A percentile compares a stretch with the other conserved stretches of the same genome.
Evolutionary conservation across 2,797 vertebrate genomes (phyloP).

Genomic region (Paedocypris micromegethes): DNA sequence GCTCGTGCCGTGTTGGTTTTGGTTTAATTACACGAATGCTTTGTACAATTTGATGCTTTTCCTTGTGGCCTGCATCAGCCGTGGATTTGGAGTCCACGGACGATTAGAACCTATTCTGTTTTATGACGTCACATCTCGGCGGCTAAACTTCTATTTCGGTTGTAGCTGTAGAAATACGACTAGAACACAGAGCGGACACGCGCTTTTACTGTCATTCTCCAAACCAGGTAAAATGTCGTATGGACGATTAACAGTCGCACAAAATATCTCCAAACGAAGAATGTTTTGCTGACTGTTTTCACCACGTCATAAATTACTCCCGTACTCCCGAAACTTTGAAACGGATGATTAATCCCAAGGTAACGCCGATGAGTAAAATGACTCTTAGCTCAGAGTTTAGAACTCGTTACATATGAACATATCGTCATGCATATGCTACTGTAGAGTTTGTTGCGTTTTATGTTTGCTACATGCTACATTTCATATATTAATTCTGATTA

Average conservation of each 20-base stretch:
- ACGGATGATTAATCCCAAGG: no score
- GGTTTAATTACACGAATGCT: background rate
- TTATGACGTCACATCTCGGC: conserved; percentile 60
- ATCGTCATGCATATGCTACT: no score
- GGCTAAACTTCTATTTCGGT: conserved; percentile 58
- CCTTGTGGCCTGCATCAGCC: background rate
- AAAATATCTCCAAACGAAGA: background rate
- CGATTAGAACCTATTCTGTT: conserved; percentile 31
- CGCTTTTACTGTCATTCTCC: no score
- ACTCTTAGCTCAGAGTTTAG: no score
- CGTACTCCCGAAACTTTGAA: no score
- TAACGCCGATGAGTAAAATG: no score
- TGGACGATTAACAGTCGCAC: conserved; percentile 1
- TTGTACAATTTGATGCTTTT: background rate
- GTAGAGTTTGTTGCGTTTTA: no score
- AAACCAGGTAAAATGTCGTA: background rate
- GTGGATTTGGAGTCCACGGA: background rate
- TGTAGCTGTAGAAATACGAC: conserved; percentile 50
- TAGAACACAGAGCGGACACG: conserved; percentile 15
- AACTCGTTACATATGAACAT: no score
- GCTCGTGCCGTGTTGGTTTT: conserved; percentile 15
- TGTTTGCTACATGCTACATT: no score
- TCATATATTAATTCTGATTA: no score
- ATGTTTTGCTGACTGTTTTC: no score
- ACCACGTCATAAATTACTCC: no score